phyloP scores from a whole-genome alignment of 2,797 vertebrate species.

The Huso huso region DNA sequence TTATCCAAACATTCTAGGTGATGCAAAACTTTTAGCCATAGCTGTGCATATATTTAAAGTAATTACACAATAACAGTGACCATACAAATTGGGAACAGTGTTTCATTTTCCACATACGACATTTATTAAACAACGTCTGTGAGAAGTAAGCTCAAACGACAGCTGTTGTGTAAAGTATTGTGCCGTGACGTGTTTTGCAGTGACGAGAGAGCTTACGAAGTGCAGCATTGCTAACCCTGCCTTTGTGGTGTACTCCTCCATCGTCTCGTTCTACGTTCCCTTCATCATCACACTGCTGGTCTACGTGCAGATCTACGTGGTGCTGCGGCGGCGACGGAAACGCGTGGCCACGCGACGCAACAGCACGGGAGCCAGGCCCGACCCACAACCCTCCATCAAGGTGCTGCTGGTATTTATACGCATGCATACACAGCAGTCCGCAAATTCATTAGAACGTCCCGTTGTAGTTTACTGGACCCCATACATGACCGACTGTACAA shows the following conservation, averaged over 20 bases:
- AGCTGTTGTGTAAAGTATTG: neutral
- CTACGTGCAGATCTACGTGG: slow-evolving; percentile 60
- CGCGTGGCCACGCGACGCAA: slow-evolving; percentile 48
- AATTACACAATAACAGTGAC: too few relatives aligned
- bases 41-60: too few relatives aligned
- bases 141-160: neutral
- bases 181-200: slow-evolving; percentile 25
- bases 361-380: neutral
- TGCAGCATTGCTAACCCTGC: slow-evolving; percentile 66
- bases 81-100: too few relatives aligned
- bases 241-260: slow-evolving; percentile 66
- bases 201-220: slow-evolving; percentile 46
- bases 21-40: too few relatives aligned
- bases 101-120: neutral
- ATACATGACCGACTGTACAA: too few relatives aligned
- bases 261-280: slow-evolving; percentile 69
- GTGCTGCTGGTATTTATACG: neutral
- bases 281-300: slow-evolving; percentile 66
- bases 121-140: neutral
- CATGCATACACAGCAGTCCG: too few relatives aligned
- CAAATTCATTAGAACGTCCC: too few relatives aligned
- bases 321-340: slow-evolving; percentile 54
- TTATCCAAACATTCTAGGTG: too few relatives aligned
- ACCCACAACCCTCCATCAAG: neutral
- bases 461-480: too few relatives aligned